Evolutionary conservation across 2,888 invertebrate genomes (phyloP).

Genomic region (Ennomos quercinarius): DNA sequence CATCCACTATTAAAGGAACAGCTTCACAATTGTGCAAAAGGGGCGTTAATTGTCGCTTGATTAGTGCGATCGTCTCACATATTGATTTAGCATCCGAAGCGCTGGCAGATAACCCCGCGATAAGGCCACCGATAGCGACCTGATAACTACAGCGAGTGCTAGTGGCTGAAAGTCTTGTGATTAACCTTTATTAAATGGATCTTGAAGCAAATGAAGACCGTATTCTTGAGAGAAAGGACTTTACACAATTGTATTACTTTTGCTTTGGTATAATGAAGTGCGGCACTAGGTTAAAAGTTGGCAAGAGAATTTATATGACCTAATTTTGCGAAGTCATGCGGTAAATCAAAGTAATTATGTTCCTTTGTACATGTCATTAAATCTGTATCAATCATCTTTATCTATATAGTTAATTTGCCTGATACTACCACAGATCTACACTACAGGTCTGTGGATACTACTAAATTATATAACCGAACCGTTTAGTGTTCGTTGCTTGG

Average conservation of each 20-base stretch:
- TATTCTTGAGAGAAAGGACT: background rate
- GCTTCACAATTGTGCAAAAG: slow-evolving; percentile 17
- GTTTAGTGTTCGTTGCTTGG: no score
- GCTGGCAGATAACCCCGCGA: slow-evolving; percentile 40
- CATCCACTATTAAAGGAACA: slow-evolving; percentile 1
- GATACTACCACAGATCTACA: no score
- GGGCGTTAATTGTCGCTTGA: slow-evolving; percentile 33
- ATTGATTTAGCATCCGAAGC: slow-evolving; percentile 43
- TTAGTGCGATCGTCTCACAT: slow-evolving; percentile 34
- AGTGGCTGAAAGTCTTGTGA: slow-evolving; percentile 8
- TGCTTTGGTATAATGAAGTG: no score
- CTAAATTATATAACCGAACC: no score
- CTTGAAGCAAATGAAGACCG: background rate
- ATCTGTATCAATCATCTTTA: no score
- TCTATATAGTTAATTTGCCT: no score
- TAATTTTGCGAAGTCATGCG: no score
- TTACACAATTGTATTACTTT: background rate
- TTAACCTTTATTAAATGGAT: slow-evolving; percentile 14
- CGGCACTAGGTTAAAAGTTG: no score
- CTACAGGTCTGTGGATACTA: no score
- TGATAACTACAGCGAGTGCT: slow-evolving; percentile 13
- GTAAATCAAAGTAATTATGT: no score
- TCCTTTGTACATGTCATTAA: no score
- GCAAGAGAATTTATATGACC: no score
- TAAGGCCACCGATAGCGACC: slow-evolving; percentile 32